These are phyloP conservation scores for Toxotes jaculatrix DNA, from an alignment of 2,113 vertebrate species.

Conservation along the genomic window DNA sequence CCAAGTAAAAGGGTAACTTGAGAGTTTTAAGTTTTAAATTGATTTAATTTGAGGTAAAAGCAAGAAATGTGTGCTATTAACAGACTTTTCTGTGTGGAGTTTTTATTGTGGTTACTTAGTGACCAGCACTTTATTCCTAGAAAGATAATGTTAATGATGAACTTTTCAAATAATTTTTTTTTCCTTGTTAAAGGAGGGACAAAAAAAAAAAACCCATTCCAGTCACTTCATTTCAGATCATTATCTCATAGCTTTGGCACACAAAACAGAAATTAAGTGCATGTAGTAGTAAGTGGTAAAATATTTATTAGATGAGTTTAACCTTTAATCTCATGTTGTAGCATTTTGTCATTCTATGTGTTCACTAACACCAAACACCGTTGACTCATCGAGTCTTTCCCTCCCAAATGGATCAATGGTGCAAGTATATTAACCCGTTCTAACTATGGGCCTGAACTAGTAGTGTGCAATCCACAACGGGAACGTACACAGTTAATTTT, in stretches of 20 bases:
- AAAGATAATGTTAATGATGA: not conserved
- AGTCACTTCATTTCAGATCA: too few relatives aligned
- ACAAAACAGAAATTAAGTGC: not conserved
- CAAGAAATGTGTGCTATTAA: not conserved
- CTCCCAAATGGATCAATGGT: not conserved
- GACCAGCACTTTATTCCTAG: not conserved
- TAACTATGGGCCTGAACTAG: not conserved
- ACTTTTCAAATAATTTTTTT: not conserved
- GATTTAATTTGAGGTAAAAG: not conserved
- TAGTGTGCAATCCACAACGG: not conserved
- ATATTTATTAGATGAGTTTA: not conserved
- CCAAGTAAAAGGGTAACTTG: not conserved
- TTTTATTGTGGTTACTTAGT: not conserved
- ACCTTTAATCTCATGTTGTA: constrained; percentile 41
- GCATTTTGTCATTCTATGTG: constrained; percentile 17
- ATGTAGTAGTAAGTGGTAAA: not conserved
- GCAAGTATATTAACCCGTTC: not conserved
- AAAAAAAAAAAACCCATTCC: not conserved
- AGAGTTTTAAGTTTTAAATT: not conserved
- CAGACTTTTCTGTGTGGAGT: not conserved
- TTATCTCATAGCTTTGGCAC: not conserved
- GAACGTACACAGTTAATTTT: constrained; percentile 44
- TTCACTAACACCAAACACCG: not conserved
- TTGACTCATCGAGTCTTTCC: not conserved
- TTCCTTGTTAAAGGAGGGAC: too few relatives aligned